Evolutionary conservation across 2,888 invertebrate species (phyloP).

Genomic region (Petrophora chlorosata): DNA sequence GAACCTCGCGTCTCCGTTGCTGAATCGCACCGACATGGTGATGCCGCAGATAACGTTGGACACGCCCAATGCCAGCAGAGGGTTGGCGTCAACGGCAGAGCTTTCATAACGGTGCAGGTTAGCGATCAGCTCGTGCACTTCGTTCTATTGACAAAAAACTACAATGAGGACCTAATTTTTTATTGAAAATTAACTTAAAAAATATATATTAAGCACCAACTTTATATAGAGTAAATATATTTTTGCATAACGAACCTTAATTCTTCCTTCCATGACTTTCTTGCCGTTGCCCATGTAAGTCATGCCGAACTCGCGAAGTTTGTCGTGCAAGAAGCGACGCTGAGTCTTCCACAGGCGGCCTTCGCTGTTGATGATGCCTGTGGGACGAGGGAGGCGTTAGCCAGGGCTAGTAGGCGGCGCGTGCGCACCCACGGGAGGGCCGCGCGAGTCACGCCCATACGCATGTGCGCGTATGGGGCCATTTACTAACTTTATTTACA

Average conservation of each 20-base stretch:
- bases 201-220: slow-evolving; percentile 6
- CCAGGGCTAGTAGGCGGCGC: slow-evolving; percentile 66
- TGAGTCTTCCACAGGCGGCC: slow-evolving; percentile 96
- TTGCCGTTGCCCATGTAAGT: slow-evolving; percentile 92
- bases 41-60: slow-evolving; percentile 96
- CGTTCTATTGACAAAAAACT: slow-evolving; percentile 77
- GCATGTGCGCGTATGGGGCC: slow-evolving; percentile 44
- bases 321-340: slow-evolving; percentile 93
- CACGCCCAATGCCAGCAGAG: slow-evolving; percentile 90
- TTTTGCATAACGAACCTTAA: slow-evolving; percentile 84
- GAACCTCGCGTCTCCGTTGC: slow-evolving; percentile 90
- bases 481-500: slow-evolving; percentile 25
- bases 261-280: slow-evolving; percentile 92
- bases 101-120: slow-evolving; percentile 86
- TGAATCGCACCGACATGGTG: slow-evolving; percentile 94
- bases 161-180: neutral
- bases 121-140: slow-evolving; percentile 89
- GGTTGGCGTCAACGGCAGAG: slow-evolving; percentile 89
- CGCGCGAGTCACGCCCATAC: slow-evolving; percentile 58
- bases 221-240: neutral
- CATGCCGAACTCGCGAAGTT: slow-evolving; percentile 94
- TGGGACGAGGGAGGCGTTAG: slow-evolving; percentile 60
- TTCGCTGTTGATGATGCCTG: slow-evolving; percentile 95
- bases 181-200: neutral
- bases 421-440: slow-evolving; percentile 52